These are phyloP conservation scores for Acanthosepion lycidas DNA, from an alignment of 2,888 invertebrate genomes.

Conservation along the genomic window DNA sequence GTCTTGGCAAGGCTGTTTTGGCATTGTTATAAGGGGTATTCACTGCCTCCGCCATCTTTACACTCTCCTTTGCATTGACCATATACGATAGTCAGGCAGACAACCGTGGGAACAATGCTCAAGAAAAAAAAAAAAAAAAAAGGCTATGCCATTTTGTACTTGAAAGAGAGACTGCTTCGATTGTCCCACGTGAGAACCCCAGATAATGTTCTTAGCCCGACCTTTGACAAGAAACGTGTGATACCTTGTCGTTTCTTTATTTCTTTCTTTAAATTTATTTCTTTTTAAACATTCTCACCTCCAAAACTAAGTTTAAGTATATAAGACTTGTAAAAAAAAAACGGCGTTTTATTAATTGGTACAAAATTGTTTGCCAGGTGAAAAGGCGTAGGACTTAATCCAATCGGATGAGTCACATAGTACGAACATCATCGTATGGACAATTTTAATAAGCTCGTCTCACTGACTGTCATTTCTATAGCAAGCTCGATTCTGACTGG, in stretches of 20 bases:
- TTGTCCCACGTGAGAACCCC: conserved; percentile 7
- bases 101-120: background rate
- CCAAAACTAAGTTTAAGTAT: too few relatives aligned
- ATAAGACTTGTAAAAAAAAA: too few relatives aligned
- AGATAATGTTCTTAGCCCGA: background rate
- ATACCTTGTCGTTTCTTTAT: background rate
- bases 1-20: background rate
- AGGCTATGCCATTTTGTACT: background rate
- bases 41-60: background rate
- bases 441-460: too few relatives aligned
- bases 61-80: background rate
- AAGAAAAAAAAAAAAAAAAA: background rate
- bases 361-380: too few relatives aligned
- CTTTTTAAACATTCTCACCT: too few relatives aligned
- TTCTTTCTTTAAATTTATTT: too few relatives aligned
- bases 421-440: too few relatives aligned
- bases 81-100: background rate
- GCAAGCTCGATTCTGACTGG: too few relatives aligned
- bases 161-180: background rate
- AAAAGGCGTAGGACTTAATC: too few relatives aligned
- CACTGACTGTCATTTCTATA: too few relatives aligned
- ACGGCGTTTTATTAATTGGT: too few relatives aligned
- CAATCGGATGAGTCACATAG: too few relatives aligned
- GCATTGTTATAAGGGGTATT: background rate
- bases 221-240: conserved; percentile 33